phyloP scores from a whole-genome alignment of 1,140 invertebrate species.

The Sogatella furcifera region DNA sequence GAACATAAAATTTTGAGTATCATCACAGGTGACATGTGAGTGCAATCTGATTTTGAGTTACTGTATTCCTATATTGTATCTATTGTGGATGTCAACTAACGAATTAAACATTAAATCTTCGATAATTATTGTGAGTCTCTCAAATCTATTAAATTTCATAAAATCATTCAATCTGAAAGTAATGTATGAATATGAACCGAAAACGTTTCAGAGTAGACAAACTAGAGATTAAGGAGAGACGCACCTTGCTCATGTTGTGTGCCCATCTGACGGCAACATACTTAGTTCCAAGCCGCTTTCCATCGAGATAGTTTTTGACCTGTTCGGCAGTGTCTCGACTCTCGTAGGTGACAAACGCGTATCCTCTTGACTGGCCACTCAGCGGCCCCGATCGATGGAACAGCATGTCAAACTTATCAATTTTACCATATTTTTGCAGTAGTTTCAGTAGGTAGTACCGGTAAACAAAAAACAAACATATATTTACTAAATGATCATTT shows the following conservation, averaged over 20 bases:
- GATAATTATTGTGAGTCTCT: no score
- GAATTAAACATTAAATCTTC: no score
- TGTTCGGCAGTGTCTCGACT: constrained; percentile 48
- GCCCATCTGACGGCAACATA: constrained; percentile 70
- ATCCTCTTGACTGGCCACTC: constrained; percentile 80
- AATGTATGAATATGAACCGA: no score
- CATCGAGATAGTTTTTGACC: constrained; percentile 60
- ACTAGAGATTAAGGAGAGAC: no score
- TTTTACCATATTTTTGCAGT: constrained; percentile 79
- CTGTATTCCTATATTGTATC: no score
- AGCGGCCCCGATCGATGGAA: constrained; percentile 82
- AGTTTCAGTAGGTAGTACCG: constrained; percentile 90
- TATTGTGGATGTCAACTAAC: no score
- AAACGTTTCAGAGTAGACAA: no score
- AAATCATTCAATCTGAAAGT: neutral
- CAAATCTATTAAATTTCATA: no score
- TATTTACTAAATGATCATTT: neutral
- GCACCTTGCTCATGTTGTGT: constrained; percentile 59
- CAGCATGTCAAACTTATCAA: constrained; percentile 89
- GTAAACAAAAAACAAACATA: constrained; percentile 40
- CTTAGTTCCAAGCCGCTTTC: constrained; percentile 59
- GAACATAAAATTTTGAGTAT: no score
- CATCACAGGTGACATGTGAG: no score
- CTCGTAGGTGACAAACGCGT: constrained; percentile 83
- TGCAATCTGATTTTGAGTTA: no score